phyloP scores from a whole-genome alignment of 2,797 vertebrate species.

The Catamblyrhynchus diadema region DNA sequence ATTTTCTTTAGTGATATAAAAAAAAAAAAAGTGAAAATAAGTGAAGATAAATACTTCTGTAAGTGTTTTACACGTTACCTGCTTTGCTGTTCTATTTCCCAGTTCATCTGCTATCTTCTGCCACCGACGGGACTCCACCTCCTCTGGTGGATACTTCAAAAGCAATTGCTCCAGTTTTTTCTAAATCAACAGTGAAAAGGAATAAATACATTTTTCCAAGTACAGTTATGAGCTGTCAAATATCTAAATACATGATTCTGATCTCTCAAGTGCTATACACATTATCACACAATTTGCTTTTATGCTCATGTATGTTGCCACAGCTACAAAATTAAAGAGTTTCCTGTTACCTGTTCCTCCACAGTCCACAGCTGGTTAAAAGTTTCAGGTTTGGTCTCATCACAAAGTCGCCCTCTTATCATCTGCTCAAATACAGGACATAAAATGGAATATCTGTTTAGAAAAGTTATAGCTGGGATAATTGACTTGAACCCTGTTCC shows the following conservation, averaged over 20 bases:
- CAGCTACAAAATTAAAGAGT: neutral
- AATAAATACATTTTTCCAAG: neutral
- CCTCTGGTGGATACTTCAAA: slow-evolving; percentile 94
- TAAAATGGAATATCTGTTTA: slow-evolving; percentile 24
- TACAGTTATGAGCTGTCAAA: neutral
- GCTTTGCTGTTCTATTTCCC: slow-evolving; percentile 96
- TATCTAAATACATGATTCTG: neutral
- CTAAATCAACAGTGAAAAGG: slow-evolving; percentile 66
- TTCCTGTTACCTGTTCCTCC: slow-evolving; percentile 91
- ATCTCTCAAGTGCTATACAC: neutral
- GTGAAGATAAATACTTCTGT: neutral
- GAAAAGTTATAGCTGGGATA: neutral
- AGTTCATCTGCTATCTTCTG: slow-evolving; percentile 97
- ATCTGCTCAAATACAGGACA: slow-evolving; percentile 79
- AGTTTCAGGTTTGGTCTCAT: slow-evolving; percentile 95
- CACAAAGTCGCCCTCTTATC: slow-evolving; percentile 93
- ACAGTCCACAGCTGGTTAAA: slow-evolving; percentile 98
- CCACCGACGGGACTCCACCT: slow-evolving; percentile 95
- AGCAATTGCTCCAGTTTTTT: slow-evolving; percentile 97
- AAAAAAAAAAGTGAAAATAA: neutral
- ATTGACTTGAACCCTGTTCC: neutral
- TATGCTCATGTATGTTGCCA: neutral
- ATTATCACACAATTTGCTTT: neutral
- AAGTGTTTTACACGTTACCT: slow-evolving; percentile 76
- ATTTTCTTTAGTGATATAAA: neutral